A percentile compares a stretch with the other conserved stretches of the same genome.
Conservation (phyloP, 2,888 invertebrate species). For the Melolontha melolontha region DNA sequence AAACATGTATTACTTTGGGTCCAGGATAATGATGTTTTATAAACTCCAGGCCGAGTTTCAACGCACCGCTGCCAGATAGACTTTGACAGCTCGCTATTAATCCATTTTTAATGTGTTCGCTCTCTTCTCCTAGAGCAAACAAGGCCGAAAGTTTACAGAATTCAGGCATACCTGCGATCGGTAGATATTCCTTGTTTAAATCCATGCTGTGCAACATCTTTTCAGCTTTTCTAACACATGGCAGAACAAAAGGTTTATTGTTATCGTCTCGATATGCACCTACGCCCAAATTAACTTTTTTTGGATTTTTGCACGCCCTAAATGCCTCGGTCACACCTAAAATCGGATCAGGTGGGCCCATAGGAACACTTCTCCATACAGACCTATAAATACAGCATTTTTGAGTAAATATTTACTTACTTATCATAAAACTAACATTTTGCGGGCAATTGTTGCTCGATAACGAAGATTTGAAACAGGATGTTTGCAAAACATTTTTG, state of each 20-base stretch:
- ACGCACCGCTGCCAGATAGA: constrained; percentile 97
- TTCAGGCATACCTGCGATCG: constrained; percentile 87
- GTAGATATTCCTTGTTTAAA: constrained; percentile 95
- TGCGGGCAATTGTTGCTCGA: background rate
- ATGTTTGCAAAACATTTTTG: constrained; percentile 11
- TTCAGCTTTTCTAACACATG: constrained; percentile 90
- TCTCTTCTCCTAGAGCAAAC: constrained; percentile 88
- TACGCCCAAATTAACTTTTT: constrained; percentile 96
- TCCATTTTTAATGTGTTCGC: constrained; percentile 75
- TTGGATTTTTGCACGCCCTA: constrained; percentile 88
- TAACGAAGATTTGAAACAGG: constrained; percentile 11
- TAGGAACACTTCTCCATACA: constrained; percentile 89
- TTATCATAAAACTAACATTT: constrained; percentile 6
- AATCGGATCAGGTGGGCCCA: constrained; percentile 99
- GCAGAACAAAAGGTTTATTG: constrained; percentile 95
- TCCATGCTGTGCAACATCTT: constrained; percentile 74
- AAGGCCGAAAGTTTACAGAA: constrained; percentile 87
- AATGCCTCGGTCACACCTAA: constrained; percentile 97
- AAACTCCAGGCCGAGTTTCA: constrained; percentile 93
- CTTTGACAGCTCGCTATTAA: constrained; percentile 82
- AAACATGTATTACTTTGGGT: constrained; percentile 87
- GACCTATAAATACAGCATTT: constrained; percentile 69
- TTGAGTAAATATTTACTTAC: background rate
- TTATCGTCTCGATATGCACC: constrained; percentile 98
- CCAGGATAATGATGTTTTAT: constrained; percentile 83